Percentiles rank a stretch among this genome's conserved stretches.
Evolutionary conservation across 2,113 vertebrate genomes (phyloP).

Genomic region (Manacus vitellinus): DNA sequence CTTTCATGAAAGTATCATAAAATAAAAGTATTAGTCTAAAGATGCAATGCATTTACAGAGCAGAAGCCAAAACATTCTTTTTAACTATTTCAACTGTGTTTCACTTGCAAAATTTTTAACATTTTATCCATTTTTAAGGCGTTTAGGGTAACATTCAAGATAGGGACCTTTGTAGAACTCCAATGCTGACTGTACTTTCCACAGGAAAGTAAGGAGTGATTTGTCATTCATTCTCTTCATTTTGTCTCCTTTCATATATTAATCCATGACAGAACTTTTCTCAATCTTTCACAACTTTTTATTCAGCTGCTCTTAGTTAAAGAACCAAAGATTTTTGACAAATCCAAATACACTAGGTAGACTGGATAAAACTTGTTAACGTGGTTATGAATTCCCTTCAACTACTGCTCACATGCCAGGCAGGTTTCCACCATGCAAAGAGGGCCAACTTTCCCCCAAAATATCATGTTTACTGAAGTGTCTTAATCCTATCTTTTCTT

Average conservation of each 20-base stretch:
- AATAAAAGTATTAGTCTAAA: background rate
- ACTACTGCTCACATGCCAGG: fast-evolving
- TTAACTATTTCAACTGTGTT: background rate
- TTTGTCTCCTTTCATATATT: background rate
- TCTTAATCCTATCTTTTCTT: background rate
- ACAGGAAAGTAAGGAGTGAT: background rate
- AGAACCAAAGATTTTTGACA: background rate
- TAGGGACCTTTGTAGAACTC: background rate
- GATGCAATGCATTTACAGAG: background rate
- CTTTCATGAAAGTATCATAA: background rate
- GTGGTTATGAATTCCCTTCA: background rate
- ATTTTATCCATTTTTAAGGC: background rate
- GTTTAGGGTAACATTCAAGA: background rate
- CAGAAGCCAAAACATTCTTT: background rate
- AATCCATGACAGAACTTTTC: background rate
- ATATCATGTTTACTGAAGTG: background rate
- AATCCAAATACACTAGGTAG: background rate
- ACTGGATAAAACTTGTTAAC: background rate
- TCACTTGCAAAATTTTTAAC: background rate
- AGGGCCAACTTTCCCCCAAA: background rate
- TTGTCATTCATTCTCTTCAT: fast-evolving
- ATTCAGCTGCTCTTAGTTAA: background rate
- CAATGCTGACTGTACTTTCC: background rate
- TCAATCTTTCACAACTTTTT: background rate
- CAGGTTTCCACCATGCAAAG: background rate